Base-by-base conservation (phyloP, 2,113 vertebrate species). In the Hypomesus transpacificus region DNA sequence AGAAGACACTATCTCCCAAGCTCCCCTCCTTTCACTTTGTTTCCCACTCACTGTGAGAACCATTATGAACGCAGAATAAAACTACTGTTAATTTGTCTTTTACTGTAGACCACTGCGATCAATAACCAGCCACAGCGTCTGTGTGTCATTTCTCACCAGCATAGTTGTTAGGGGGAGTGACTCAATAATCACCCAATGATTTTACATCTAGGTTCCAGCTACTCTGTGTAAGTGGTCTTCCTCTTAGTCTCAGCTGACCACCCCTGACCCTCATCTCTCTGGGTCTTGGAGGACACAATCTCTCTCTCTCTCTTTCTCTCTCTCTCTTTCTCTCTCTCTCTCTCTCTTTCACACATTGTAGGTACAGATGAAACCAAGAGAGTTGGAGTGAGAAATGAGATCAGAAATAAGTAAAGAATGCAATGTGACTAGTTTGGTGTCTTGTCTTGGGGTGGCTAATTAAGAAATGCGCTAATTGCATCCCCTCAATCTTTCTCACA, bases 401-500 rank as follows among this genome's bases (percentile, higher is more conserved):
- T 13, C 39, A 46, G 39, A 46, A 5, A 46, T 1, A 46, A 13
- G 39, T 5, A 46, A 46, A 46, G 9, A 46, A 46, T 46, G 9
- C 9, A 46, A 46, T 34, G 53, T 68, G 51, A 68, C 7, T 18
- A 17, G 39, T 46, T 46, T 13, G 31, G 9, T 51, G 22, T 73
- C 75, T 66, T 63, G 71, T 69, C 80, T 75, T 39, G 66, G 59
- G 59, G 28, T 68, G 69, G 34, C 46, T 66, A 80, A 81, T 81
- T 79, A 78, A 69, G 66, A 70, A 71, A 64, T 51, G 60, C 63
- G 16, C 26, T 79, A 76, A 79, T 81, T 50, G 54, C n/a, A 13
- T 65, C 24, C 17, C 66, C 21, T 39, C n/a, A 16, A 24, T 34
- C 51, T 46, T 75, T 74, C 22, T 68, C 26, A 68, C 67, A 64